These are phyloP conservation scores for Varroa destructor DNA, from an alignment of 1,140 invertebrate genomes.

Conservation along the genomic window DNA sequence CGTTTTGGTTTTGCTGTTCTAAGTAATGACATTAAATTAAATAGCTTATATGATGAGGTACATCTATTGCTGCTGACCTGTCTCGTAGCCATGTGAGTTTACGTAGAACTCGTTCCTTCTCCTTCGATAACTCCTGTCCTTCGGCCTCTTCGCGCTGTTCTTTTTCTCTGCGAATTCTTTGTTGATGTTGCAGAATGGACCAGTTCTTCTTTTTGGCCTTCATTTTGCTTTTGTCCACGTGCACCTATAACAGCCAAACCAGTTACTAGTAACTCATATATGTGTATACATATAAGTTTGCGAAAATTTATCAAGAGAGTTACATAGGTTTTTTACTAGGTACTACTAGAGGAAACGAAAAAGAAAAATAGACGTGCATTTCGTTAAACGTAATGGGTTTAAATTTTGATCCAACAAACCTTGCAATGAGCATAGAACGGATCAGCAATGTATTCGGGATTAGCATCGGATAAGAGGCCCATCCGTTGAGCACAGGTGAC, in stretches of 20 bases:
- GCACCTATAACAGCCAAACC: conserved; percentile 31
- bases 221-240: conserved; percentile 42
- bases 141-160: conserved; percentile 36
- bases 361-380: too few species aligned
- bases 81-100: conserved; percentile 43
- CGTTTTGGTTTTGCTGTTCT: too few species aligned
- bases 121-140: conserved; percentile 25
- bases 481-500: conserved; percentile 90
- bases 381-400: too few species aligned
- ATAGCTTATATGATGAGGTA: too few species aligned
- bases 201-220: conserved; percentile 60
- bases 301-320: too few species aligned
- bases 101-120: conserved; percentile 41
- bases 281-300: too few species aligned
- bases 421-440: conserved; percentile 94
- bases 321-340: too few species aligned
- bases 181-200: conserved; percentile 70
- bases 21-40: too few species aligned
- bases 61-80: conserved; percentile 37
- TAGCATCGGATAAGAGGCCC: conserved; percentile 78
- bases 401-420: conserved; percentile 40
- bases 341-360: too few species aligned
- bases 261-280: background rate
- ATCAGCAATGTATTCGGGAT: conserved; percentile 85
- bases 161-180: conserved; percentile 49